Percentiles rank a stretch among this genome's conserved stretches.
Conservation (phyloP, 2,888 invertebrate genomes). For the Leptinotarsa peninsularis region DNA sequence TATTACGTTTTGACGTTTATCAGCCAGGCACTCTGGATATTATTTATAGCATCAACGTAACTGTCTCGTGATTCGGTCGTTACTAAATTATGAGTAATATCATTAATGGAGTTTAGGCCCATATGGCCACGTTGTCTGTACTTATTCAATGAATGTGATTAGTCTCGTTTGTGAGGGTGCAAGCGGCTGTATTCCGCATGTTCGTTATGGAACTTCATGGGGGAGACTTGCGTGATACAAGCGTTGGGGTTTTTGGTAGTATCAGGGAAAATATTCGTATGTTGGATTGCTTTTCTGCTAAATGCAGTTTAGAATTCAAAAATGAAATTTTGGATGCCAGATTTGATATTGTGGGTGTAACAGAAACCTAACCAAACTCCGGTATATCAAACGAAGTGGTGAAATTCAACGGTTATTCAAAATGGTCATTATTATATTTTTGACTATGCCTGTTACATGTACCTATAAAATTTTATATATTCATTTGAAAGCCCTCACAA, state of each 20-base stretch:
- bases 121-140: slow-evolving; percentile 17
- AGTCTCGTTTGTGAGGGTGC: slow-evolving; percentile 9
- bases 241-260: background rate
- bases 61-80: slow-evolving; percentile 13
- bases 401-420: too few relatives aligned
- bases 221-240: background rate
- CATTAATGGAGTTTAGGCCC: slow-evolving; percentile 9
- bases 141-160: slow-evolving; percentile 14
- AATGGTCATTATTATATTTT: too few relatives aligned
- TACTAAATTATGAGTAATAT: slow-evolving; percentile 13
- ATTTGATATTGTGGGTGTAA: too few relatives aligned
- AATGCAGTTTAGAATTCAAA: too few relatives aligned
- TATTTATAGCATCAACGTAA: slow-evolving; percentile 15
- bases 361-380: too few relatives aligned
- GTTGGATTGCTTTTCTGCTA: too few relatives aligned
- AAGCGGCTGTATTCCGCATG: background rate
- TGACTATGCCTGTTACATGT: too few relatives aligned
- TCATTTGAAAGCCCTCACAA: too few relatives aligned
- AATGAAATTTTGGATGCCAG: too few relatives aligned
- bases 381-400: too few relatives aligned
- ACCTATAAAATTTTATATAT: too few relatives aligned
- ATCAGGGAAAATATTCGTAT: too few relatives aligned
- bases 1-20: slow-evolving; percentile 7
- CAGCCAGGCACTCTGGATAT: slow-evolving; percentile 2
- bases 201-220: background rate